A percentile compares a stretch with the other conserved stretches of the same genome.
These are phyloP conservation scores for Peromyscus maniculatus DNA, from an alignment of 2,113 vertebrate species.

Conservation along the genomic window DNA sequence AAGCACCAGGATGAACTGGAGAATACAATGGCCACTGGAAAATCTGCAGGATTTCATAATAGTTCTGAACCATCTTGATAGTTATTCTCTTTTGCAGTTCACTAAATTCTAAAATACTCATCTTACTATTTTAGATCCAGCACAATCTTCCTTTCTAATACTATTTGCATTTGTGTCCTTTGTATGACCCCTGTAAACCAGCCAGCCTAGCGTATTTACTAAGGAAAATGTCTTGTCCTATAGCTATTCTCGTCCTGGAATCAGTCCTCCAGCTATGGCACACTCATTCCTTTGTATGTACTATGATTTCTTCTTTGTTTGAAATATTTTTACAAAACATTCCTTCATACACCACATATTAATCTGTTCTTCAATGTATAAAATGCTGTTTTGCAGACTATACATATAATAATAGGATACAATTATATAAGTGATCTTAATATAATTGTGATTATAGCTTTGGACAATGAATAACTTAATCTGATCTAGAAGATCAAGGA, in stretches of 20 bases:
- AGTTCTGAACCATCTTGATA: neutral
- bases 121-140: neutral
- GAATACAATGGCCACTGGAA: neutral
- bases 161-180: neutral
- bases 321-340: neutral
- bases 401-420: neutral
- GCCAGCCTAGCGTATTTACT: neutral
- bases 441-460: neutral
- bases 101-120: conserved; percentile 26
- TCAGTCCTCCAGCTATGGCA: neutral
- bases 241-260: neutral
- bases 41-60: neutral
- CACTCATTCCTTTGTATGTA: neutral
- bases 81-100: neutral
- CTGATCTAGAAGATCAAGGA: neutral
- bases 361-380: neutral
- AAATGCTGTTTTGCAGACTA: neutral
- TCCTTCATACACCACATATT: neutral
- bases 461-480: conserved; percentile 24
- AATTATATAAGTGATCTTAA: conserved; percentile 11
- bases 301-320: neutral
- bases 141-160: neutral
- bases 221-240: neutral
- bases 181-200: neutral
- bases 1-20: neutral